phyloP scores from a whole-genome alignment of 2,888 invertebrate species.

The Crioceris asparagi region DNA sequence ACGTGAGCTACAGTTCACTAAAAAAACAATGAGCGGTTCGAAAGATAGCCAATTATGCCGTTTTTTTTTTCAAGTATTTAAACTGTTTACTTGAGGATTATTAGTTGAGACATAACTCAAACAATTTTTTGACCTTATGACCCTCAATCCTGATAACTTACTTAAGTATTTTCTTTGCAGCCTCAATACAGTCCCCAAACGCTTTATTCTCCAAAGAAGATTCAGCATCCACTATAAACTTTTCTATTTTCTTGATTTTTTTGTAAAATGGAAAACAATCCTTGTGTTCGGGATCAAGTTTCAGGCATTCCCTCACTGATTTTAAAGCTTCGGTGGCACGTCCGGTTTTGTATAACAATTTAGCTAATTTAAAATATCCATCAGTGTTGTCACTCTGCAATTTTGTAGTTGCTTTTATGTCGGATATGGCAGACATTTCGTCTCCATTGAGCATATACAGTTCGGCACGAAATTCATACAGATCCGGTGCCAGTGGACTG shows the following conservation, averaged over 20 bases:
- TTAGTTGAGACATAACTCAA: too few species aligned
- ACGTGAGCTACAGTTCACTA: too few species aligned
- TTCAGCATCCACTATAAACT: constrained; percentile 60
- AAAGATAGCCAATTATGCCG: too few species aligned
- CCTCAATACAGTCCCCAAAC: constrained; percentile 55
- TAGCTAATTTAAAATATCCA: constrained; percentile 73
- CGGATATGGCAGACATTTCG: constrained; percentile 76
- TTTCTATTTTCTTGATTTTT: constrained; percentile 86
- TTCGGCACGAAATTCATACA: constrained; percentile 79
- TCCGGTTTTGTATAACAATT: constrained; percentile 79
- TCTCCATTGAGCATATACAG: constrained; percentile 72
- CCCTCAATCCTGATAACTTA: too few species aligned
- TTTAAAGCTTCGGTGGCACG: constrained; percentile 84
- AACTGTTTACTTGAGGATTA: too few species aligned
- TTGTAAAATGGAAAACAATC: constrained; percentile 94
- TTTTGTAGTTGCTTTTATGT: constrained; percentile 82
- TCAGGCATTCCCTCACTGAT: constrained; percentile 93
- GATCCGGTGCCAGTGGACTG: constrained; percentile 80
- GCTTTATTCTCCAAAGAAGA: constrained; percentile 49
- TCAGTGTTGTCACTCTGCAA: constrained; percentile 85
- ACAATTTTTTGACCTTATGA: too few species aligned
- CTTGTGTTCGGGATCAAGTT: constrained; percentile 95
- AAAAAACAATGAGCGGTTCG: too few species aligned
- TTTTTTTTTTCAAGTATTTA: too few species aligned
- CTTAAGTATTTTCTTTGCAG: constrained; percentile 57